Evolutionary conservation across 2,888 invertebrate species (phyloP).

Genomic region (Pyrgus malvae): DNA sequence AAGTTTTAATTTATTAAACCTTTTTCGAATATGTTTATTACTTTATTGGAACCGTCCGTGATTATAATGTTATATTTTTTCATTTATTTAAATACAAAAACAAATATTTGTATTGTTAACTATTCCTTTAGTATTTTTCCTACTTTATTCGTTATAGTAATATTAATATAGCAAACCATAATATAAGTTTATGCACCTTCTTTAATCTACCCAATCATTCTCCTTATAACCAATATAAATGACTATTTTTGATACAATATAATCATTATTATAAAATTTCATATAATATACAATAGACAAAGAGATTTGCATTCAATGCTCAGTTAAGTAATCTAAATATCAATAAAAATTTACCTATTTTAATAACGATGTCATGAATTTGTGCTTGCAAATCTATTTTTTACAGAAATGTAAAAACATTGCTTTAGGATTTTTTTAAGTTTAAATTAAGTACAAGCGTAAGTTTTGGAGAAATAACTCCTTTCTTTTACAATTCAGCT

Average conservation of each 20-base stretch:
- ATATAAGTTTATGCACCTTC: too few species aligned
- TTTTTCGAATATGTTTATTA: too few species aligned
- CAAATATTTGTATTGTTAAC: too few species aligned
- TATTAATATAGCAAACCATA: too few species aligned
- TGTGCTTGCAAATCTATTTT: constrained; percentile 2
- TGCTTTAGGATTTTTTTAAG: background rate
- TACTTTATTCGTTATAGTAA: too few species aligned
- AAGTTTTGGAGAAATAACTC: background rate
- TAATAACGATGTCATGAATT: background rate
- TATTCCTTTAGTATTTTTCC: too few species aligned
- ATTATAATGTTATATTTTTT: too few species aligned
- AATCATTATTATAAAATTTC: background rate
- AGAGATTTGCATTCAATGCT: constrained; percentile 19
- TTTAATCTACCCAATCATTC: background rate
- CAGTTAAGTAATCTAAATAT: background rate
- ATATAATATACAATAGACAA: background rate
- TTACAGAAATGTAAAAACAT: background rate
- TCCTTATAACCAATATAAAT: too few species aligned
- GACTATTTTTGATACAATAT: too few species aligned
- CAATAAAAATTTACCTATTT: background rate
- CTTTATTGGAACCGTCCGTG: too few species aligned
- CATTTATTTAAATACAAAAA: too few species aligned
- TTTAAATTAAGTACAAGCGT: constrained; percentile 3
- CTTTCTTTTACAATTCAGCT: background rate
- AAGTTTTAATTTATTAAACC: too few species aligned